These are phyloP conservation scores for Barbus barbus DNA, from an alignment of 2,113 vertebrate genomes.

Conservation along the genomic window DNA sequence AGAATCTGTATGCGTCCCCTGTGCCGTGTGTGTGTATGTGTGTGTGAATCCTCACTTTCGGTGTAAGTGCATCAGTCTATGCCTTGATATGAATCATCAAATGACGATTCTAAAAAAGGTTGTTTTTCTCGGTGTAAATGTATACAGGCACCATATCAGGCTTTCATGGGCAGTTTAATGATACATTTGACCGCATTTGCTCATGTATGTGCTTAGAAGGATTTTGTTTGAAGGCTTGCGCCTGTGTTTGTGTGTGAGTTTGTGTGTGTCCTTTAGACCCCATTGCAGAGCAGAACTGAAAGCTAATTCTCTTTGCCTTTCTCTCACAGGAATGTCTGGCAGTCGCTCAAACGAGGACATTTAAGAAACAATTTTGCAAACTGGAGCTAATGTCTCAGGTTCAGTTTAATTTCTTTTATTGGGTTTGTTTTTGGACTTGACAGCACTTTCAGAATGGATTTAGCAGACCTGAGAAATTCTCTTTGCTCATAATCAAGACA, in stretches of 20 bases:
- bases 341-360: slow-evolving; percentile 3
- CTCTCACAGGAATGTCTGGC: slow-evolving; percentile 15
- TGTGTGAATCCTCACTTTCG: slow-evolving; percentile 43
- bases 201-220: not conserved
- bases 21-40: slow-evolving; percentile 3
- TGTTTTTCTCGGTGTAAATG: slow-evolving; percentile 39
- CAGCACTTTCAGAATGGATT: slow-evolving; percentile 19
- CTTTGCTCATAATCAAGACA: slow-evolving; percentile 31
- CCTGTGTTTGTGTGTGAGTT: not conserved
- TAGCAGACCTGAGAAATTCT: slow-evolving; percentile 42
- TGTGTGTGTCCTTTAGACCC: not conserved
- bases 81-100: slow-evolving; percentile 53
- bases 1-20: no score
- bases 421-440: slow-evolving; percentile 9
- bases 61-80: slow-evolving; percentile 52
- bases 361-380: slow-evolving; percentile 17
- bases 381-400: slow-evolving; percentile 2
- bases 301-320: slow-evolving; percentile 6
- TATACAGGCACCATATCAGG: not conserved
- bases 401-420: not conserved
- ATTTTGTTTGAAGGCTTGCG: not conserved
- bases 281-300: not conserved
- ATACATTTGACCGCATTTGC: not conserved
- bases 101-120: slow-evolving; percentile 45
- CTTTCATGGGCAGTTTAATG: slow-evolving; percentile 11